Conservation (phyloP, 92 coral and sea anemone genomes). For the Meandrina meandrites region DNA sequence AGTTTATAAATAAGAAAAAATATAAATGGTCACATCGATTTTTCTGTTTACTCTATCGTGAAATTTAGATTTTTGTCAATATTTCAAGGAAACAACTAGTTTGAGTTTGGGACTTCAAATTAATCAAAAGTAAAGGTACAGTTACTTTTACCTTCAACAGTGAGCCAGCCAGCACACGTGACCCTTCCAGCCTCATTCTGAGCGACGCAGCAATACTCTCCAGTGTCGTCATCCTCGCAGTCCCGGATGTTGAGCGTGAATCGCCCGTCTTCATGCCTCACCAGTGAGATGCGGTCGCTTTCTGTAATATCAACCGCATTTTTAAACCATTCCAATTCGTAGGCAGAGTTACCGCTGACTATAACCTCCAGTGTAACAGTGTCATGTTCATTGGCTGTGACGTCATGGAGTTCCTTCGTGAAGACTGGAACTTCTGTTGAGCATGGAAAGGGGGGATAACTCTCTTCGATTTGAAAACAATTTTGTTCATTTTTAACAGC, state of each 20-base stretch:
- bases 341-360: conserved; percentile 69
- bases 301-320: conserved; percentile 83
- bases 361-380: conserved; percentile 71
- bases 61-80: no score
- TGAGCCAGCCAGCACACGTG: conserved; percentile 84
- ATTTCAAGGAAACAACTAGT: no score
- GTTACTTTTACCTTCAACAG: conserved; percentile 74
- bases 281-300: conserved; percentile 69
- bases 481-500: no score
- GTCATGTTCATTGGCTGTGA: conserved; percentile 72
- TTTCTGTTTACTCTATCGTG: no score
- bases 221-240: conserved; percentile 89
- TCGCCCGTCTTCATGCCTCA: conserved; percentile 58
- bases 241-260: conserved; percentile 79
- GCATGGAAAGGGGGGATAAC: not conserved
- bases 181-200: conserved; percentile 88
- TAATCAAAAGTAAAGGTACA: not conserved
- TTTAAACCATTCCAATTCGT: conserved; percentile 90
- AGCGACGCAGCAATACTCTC: conserved; percentile 94
- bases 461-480: not conserved
- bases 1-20: no score
- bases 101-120: not conserved
- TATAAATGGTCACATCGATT: no score
- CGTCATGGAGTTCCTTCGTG: conserved; percentile 70
- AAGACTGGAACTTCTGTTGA: conserved; percentile 79